Conservation (phyloP, 2,888 invertebrate species). For the Phlogophora meticulosa region DNA sequence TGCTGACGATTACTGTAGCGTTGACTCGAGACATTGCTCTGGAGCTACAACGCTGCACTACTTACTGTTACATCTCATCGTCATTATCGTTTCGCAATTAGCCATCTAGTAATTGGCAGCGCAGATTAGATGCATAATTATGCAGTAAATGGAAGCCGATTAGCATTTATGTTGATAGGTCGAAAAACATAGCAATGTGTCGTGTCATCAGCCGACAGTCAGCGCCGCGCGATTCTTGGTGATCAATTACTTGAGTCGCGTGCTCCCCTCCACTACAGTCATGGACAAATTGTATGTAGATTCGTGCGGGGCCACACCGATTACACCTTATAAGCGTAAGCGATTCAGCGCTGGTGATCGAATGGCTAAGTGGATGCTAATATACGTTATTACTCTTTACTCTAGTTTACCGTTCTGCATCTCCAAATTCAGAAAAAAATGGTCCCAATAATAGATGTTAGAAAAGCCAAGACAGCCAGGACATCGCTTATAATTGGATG, state of each 20-base stretch:
- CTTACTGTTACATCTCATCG: background rate
- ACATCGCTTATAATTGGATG: conserved; percentile 7
- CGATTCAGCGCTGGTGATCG: conserved; percentile 13
- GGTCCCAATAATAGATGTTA: background rate
- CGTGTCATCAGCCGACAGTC: conserved; percentile 34
- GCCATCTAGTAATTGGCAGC: conserved; percentile 2
- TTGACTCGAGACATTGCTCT: background rate
- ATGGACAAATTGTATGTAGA: conserved; percentile 49
- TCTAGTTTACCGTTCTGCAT: conserved; percentile 8
- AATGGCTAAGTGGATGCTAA: conserved; percentile 17
- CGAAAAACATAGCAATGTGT: conserved; percentile 1
- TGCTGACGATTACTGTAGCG: background rate
- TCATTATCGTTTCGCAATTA: background rate
- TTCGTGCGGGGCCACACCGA: conserved; percentile 25
- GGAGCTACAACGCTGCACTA: background rate
- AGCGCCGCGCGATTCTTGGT: background rate
- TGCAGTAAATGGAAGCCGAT: conserved; percentile 1
- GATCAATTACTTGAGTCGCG: conserved; percentile 17
- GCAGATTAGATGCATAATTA: conserved; percentile 4
- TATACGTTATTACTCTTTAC: background rate
- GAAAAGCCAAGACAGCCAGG: background rate
- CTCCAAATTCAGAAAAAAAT: background rate
- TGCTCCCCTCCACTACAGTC: conserved; percentile 13
- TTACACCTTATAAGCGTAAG: conserved; percentile 29
- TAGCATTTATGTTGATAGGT: conserved; percentile 30